A percentile compares a stretch with the other conserved stretches of the same genome.
Conservation (phyloP, 2,888 invertebrate genomes). For the Xiphydria camelus region DNA sequence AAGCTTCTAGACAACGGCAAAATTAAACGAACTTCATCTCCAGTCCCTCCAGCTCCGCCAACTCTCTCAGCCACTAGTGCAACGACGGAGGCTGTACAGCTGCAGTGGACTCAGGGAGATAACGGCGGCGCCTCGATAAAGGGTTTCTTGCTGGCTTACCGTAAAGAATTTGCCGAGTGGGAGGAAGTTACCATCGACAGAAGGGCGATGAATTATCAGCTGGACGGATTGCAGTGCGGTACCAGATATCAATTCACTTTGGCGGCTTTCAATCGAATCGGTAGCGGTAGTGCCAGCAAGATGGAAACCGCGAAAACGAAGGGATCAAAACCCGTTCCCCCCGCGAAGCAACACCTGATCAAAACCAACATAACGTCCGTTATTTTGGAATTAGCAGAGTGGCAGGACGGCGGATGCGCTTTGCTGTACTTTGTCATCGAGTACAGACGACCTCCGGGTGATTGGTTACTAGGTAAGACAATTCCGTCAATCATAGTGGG, state of each 20-base stretch:
- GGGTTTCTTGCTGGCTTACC: conserved; percentile 61
- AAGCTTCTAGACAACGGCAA: too few species aligned
- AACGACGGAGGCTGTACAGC: conserved; percentile 60
- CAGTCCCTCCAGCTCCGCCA: conserved; percentile 66
- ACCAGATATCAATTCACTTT: conserved; percentile 56
- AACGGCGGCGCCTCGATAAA: conserved; percentile 62
- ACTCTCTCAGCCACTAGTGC: conserved; percentile 60
- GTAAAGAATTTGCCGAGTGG: conserved; percentile 62
- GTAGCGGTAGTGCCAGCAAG: conserved; percentile 55
- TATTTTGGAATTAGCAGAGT: conserved; percentile 52
- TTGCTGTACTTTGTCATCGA: conserved; percentile 56
- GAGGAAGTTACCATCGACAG: conserved; percentile 61
- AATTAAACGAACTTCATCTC: too few species aligned
- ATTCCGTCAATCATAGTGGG: too few species aligned
- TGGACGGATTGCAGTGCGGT: conserved; percentile 54
- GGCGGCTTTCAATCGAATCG: conserved; percentile 56
- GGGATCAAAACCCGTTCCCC: conserved; percentile 53
- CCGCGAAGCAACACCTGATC: conserved; percentile 51
- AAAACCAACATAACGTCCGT: conserved; percentile 55
- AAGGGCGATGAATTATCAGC: conserved; percentile 52
- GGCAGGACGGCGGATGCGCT: conserved; percentile 58
- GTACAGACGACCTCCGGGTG: conserved; percentile 49
- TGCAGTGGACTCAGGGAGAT: conserved; percentile 63
- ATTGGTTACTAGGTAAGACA: conserved; percentile 53
- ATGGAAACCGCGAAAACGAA: conserved; percentile 54